phyloP scores from a whole-genome alignment of 2,888 invertebrate species.

The Amiota mariae region DNA sequence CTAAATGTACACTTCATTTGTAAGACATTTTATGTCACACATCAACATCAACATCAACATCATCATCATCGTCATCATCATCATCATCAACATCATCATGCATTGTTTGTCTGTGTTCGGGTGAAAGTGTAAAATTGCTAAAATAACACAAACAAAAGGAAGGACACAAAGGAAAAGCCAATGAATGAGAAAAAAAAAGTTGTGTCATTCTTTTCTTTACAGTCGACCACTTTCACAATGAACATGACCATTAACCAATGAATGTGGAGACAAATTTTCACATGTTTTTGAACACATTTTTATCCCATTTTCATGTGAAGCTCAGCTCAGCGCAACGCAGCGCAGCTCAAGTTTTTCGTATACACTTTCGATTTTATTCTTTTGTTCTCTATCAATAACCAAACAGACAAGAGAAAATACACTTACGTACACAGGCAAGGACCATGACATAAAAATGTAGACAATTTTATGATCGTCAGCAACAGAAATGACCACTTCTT shows the following conservation, averaged over 20 bases:
- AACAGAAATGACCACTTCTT: constrained; percentile 57
- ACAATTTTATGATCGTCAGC: constrained; percentile 58
- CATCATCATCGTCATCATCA: too few species aligned
- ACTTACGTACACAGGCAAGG: background rate
- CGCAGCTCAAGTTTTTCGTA: too few species aligned
- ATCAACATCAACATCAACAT: too few species aligned
- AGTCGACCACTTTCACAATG: constrained; percentile 53
- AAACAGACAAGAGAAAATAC: background rate
- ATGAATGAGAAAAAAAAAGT: too few species aligned
- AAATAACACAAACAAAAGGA: constrained; percentile 35
- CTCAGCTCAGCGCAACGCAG: too few species aligned
- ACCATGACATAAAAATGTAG: constrained; percentile 61
- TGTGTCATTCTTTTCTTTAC: constrained; percentile 51
- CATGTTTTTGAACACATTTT: constrained; percentile 37
- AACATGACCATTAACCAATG: constrained; percentile 31
- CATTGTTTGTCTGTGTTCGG: background rate
- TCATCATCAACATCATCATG: too few species aligned
- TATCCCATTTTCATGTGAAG: too few species aligned
- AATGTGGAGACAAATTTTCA: constrained; percentile 20
- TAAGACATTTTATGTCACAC: too few species aligned
- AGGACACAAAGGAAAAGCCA: too few species aligned
- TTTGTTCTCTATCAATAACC: background rate
- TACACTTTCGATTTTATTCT: background rate
- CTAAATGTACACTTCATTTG: constrained; percentile 14
- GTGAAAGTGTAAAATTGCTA: constrained; percentile 16